Evolutionary conservation across 2,888 invertebrate species (phyloP), one percentile per base, ranked within the genome.

Genomic region (Trissonchulus sp.): DNA sequence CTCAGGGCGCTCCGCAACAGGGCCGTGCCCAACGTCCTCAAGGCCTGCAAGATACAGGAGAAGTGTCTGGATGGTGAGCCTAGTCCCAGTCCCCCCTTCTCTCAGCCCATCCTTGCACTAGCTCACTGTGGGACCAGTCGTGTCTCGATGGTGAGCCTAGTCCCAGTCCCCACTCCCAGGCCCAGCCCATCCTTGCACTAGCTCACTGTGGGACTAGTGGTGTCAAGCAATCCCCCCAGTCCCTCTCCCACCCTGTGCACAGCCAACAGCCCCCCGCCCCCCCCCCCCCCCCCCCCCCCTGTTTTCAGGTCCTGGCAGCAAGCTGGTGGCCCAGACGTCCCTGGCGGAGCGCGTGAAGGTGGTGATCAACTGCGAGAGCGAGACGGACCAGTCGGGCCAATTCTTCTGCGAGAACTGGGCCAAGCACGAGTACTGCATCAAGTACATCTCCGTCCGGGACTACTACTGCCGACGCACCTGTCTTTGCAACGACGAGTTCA

Each of bases 351-450:
- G 48, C 23, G 71, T 69, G n/a, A 34, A 23, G 34, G 36, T 69
- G 8, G 34, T 69, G 28, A 37, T 69, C 37, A n/a, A 72, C 15
- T 72, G 73, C 28, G 73, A 8, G 28, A n/a, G 2, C 2, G 73
- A 72, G 48, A 28, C 30, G 31, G 73, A 72, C 48, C 38, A 72
- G 62, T 72, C 73, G 2, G 73, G 73, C 28, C n/a, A 38, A 2
- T 60, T 28, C 35, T 60, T 60, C 35, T 72, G 73, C 35, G 60
- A 60, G 36, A 72, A 63, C 31, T 72, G 73, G 73, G 73, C 73
- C 60, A 63, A 38, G 31, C 73, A 72, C 60, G 60, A 60, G 18
- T 72, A 72, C 60, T 72, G 73, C 48, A 38, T 30, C 62, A 63
- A 63, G 60, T 72, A 72, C 35, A 60, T 60, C 23, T 60, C 60